phyloP scores from a whole-genome alignment of 2,797 vertebrate genomes.

The Parambassis ranga region DNA sequence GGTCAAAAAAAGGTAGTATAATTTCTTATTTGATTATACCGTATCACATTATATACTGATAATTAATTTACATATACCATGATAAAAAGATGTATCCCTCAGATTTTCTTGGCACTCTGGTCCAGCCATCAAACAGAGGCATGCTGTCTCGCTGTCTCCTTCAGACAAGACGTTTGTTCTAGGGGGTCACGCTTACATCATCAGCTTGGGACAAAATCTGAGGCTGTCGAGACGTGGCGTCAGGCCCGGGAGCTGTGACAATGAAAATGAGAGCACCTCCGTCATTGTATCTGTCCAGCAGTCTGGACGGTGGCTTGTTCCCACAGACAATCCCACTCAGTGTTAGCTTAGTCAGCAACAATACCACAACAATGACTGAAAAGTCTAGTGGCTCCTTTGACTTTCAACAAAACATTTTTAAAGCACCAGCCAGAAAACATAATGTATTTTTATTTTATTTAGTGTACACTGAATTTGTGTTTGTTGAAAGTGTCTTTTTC shows the following conservation, averaged over 20 bases:
- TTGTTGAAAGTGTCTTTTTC: constrained; percentile 20
- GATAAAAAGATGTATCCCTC: background rate
- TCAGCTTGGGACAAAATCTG: constrained; percentile 35
- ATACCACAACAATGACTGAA: constrained; percentile 34
- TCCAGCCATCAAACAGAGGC: constrained; percentile 20
- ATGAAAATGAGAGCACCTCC: constrained; percentile 64
- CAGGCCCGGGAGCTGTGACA: constrained; percentile 67
- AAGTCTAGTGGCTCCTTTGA: constrained; percentile 14
- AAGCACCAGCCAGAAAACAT: background rate
- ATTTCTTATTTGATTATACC: background rate
- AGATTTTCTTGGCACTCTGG: background rate
- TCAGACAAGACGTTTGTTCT: constrained; percentile 41
- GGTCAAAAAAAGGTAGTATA: background rate
- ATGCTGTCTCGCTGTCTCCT: constrained; percentile 29
- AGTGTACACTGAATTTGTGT: background rate
- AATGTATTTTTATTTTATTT: background rate
- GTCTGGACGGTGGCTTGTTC: constrained; percentile 59
- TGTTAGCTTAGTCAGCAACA: constrained; percentile 61
- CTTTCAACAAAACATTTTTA: background rate
- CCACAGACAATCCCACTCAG: constrained; percentile 61
- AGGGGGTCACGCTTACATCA: constrained; percentile 60
- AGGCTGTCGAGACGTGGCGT: constrained; percentile 66
- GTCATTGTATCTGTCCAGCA: constrained; percentile 60
- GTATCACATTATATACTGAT: background rate
- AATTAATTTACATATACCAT: background rate